Conservation (phyloP, 1,140 invertebrate genomes). For the Diabrotica undecimpunctata region DNA sequence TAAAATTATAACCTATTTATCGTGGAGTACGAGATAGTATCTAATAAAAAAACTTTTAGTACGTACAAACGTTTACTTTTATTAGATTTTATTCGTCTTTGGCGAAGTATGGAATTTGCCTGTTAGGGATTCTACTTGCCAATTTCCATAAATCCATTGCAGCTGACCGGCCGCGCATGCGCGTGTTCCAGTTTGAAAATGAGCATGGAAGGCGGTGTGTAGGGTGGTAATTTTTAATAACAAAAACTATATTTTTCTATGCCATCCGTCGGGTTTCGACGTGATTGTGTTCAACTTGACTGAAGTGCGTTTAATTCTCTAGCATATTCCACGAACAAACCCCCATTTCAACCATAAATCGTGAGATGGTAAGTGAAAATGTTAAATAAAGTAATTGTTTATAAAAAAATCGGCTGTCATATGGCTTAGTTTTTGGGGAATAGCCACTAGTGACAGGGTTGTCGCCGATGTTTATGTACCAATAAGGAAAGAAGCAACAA, state of each 20-base stretch:
- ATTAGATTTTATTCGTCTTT: too few species aligned
- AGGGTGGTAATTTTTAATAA: constrained; percentile 28
- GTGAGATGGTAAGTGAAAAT: not conserved
- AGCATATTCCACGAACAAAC: not conserved
- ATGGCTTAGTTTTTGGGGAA: not conserved
- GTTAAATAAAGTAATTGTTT: not conserved
- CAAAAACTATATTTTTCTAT: constrained; percentile 13
- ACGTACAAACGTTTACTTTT: too few species aligned
- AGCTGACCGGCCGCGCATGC: constrained; percentile 28
- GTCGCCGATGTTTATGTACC: too few species aligned
- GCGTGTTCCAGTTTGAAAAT: constrained; percentile 31
- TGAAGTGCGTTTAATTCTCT: not conserved
- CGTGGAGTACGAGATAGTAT: too few species aligned
- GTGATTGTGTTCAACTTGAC: not conserved
- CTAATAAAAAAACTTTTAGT: too few species aligned
- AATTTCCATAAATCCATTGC: constrained; percentile 22
- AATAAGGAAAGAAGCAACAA: too few species aligned
- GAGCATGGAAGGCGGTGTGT: constrained; percentile 34
- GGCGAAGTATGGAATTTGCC: not conserved
- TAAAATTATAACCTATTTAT: too few species aligned
- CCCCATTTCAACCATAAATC: not conserved
- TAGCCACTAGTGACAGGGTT: too few species aligned
- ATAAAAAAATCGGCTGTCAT: not conserved
- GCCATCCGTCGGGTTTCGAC: not conserved
- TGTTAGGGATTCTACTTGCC: not conserved